Conservation (phyloP, 2,797 vertebrate species). For the Syngnathus rostellatus region DNA sequence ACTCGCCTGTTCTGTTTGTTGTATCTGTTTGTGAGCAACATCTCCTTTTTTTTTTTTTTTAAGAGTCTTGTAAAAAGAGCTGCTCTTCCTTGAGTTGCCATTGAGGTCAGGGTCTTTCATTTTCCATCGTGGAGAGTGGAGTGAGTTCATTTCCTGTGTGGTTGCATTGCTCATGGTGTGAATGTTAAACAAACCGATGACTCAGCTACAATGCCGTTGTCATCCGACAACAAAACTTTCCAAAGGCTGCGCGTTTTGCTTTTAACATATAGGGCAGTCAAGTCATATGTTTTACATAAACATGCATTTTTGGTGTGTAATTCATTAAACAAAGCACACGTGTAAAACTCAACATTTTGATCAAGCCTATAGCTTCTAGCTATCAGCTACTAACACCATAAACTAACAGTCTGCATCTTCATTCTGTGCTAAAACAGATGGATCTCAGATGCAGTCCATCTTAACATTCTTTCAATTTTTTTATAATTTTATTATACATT, state of each 20-base stretch:
- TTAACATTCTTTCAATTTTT: no score
- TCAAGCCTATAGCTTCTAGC: no score
- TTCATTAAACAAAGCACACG: no score
- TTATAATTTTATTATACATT: no score
- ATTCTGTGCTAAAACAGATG: no score
- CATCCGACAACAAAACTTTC: neutral
- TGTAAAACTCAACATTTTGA: no score
- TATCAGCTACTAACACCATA: no score
- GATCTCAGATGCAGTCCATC: no score
- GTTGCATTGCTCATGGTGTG: neutral
- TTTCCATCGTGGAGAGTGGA: neutral
- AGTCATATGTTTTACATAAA: neutral
- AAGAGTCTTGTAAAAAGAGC: neutral
- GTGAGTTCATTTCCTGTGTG: constrained; percentile 1
- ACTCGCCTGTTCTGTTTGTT: neutral
- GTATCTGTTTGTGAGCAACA: neutral
- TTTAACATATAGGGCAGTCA: neutral
- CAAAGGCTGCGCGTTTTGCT: neutral
- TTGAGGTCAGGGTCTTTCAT: neutral
- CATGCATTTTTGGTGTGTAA: neutral
- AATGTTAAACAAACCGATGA: neutral
- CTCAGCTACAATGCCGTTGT: neutral
- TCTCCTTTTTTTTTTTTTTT: neutral
- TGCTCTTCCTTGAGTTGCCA: neutral
- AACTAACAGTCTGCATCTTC: no score